These are phyloP conservation scores for Amphiprion percula DNA, from an alignment of 2,113 vertebrate species.

Conservation along the genomic window DNA sequence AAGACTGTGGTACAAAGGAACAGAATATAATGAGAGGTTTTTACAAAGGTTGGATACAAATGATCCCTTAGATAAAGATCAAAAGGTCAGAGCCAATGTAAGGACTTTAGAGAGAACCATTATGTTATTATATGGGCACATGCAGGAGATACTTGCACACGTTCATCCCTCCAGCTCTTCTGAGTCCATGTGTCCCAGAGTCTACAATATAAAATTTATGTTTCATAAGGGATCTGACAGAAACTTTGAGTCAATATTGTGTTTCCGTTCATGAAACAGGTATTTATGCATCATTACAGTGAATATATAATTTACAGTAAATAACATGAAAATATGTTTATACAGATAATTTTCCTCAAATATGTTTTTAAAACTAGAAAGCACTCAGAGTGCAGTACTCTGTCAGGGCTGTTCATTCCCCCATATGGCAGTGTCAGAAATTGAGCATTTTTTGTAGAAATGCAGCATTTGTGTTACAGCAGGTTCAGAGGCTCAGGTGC, in stretches of 20 bases:
- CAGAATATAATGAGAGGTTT: constrained; percentile 8
- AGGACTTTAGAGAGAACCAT: neutral
- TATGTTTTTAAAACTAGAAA: too few relatives aligned
- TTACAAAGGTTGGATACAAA: neutral
- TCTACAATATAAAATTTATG: neutral
- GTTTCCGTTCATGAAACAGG: too few relatives aligned
- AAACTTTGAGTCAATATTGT: neutral
- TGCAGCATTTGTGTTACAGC: too few relatives aligned
- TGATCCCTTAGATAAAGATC: neutral
- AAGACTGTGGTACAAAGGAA: neutral
- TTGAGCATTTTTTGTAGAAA: too few relatives aligned
- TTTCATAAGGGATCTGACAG: neutral
- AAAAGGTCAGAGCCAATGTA: constrained; percentile 22
- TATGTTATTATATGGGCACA: neutral
- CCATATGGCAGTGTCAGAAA: too few relatives aligned
- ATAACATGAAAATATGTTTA: too few relatives aligned
- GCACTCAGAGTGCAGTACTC: too few relatives aligned
- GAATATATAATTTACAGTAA: too few relatives aligned
- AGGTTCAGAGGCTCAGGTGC: too few relatives aligned
- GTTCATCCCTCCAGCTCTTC: neutral
- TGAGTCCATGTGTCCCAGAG: neutral
- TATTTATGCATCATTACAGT: too few relatives aligned
- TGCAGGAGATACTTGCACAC: neutral
- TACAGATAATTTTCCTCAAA: too few relatives aligned
- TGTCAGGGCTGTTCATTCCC: too few relatives aligned